Percentiles rank a stretch among this genome's conserved stretches.
phyloP scores from a whole-genome alignment of 1,140 invertebrate genomes.

The Hypothenemus hampei region DNA sequence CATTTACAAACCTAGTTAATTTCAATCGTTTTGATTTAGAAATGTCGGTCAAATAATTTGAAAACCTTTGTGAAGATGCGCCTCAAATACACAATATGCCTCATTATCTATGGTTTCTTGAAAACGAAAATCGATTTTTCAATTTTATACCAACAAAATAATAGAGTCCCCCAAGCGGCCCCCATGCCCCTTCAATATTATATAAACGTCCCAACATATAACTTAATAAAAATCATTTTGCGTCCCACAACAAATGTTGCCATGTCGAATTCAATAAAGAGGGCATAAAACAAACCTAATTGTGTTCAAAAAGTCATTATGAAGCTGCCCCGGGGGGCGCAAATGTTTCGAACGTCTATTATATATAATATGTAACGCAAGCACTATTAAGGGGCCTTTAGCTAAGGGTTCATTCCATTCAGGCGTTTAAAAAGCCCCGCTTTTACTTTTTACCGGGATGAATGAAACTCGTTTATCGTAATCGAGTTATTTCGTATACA shows the following conservation, averaged over 20 bases:
- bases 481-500: constrained; percentile 22
- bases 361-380: constrained; percentile 34
- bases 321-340: constrained; percentile 34
- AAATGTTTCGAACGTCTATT: constrained; percentile 37
- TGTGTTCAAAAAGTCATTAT: constrained; percentile 41
- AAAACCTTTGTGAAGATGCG: no score
- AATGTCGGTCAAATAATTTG: no score
- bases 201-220: constrained; percentile 14
- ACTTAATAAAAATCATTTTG: constrained; percentile 36
- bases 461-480: constrained; percentile 20
- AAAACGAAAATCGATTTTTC: no score
- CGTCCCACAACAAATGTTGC: constrained; percentile 38
- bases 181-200: no score
- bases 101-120: no score
- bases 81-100: no score
- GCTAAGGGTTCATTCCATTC: constrained; percentile 19
- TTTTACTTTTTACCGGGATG: constrained; percentile 22
- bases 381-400: constrained; percentile 19
- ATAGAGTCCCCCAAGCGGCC: no score
- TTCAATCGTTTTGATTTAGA: no score
- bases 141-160: no score
- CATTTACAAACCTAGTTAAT: no score
- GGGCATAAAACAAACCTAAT: constrained; percentile 39
- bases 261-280: constrained; percentile 37
- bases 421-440: constrained; percentile 26